A percentile compares a stretch with the other conserved stretches of the same genome.
Evolutionary conservation across 2,888 invertebrate genomes (phyloP).

Genomic region (Acleris emargana): DNA sequence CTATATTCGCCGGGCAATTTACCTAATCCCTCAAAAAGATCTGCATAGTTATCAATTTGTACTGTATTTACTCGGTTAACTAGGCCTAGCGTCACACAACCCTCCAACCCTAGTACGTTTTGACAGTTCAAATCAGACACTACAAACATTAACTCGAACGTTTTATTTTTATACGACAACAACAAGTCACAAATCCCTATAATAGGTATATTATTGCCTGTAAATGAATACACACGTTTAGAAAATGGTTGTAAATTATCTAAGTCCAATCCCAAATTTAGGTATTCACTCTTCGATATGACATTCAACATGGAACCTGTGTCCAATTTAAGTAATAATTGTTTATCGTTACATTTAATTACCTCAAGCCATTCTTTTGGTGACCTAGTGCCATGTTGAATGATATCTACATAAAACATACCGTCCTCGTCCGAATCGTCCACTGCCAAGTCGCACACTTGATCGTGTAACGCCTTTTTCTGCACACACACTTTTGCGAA

Average conservation of each 20-base stretch:
- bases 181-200: slow-evolving; percentile 16
- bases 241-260: slow-evolving; percentile 4
- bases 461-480: slow-evolving; percentile 12
- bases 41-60: slow-evolving; percentile 29
- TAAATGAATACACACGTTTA: slow-evolving; percentile 31
- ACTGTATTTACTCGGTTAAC: slow-evolving; percentile 4
- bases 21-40: slow-evolving; percentile 42
- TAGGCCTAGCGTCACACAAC: background rate
- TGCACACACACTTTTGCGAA: background rate
- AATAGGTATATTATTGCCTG: slow-evolving; percentile 29
- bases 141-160: slow-evolving; percentile 20
- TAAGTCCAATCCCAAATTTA: slow-evolving; percentile 14
- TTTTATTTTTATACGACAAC: slow-evolving; percentile 14
- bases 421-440: slow-evolving; percentile 14
- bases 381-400: background rate
- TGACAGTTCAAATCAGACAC: slow-evolving; percentile 11
- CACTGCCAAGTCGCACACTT: slow-evolving; percentile 7
- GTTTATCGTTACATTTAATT: slow-evolving; percentile 3
- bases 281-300: slow-evolving; percentile 21
- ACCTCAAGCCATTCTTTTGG: background rate
- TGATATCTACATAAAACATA: slow-evolving; percentile 15
- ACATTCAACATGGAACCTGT: slow-evolving; percentile 35
- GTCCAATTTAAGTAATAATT: slow-evolving; percentile 31
- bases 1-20: slow-evolving; percentile 39
- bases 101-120: slow-evolving; percentile 10